Conservation (phyloP, 2,113 vertebrate species). For the Gulo gulo region DNA sequence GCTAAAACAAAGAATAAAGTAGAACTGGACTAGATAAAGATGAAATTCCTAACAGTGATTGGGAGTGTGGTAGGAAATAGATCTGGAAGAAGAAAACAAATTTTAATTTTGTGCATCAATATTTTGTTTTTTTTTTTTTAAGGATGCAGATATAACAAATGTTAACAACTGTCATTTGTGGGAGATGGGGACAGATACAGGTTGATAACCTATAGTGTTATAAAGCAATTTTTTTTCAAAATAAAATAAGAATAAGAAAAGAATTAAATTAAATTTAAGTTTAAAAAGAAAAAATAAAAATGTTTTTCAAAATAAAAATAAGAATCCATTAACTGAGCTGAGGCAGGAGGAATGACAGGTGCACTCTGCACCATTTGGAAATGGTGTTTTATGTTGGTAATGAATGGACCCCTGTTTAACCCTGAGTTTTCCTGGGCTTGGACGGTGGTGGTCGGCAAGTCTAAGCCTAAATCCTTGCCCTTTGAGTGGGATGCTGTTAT, state of each 20-base stretch:
- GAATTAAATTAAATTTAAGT: no score
- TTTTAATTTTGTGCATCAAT: not conserved
- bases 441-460: no score
- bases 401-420: fast-evolving
- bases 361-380: not conserved
- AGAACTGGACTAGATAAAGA: not conserved
- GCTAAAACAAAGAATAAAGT: not conserved
- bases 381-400: not conserved
- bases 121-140: not conserved
- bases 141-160: not conserved
- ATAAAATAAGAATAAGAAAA: not conserved
- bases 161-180: not conserved
- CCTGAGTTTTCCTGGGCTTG: not conserved
- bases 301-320: constrained; percentile 3
- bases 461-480: not conserved
- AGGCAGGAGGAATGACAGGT: not conserved
- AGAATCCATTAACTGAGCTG: not conserved
- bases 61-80: not conserved
- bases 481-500: not conserved
- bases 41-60: not conserved
- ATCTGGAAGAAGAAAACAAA: not conserved
- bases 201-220: constrained; percentile 16
- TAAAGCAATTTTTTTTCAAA: not conserved
- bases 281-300: not conserved
- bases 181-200: not conserved